Evolutionary conservation across 2,888 invertebrate genomes (phyloP), one percentile per base, ranked within the genome.

Genomic region (Drosophila tanythrix): DNA sequence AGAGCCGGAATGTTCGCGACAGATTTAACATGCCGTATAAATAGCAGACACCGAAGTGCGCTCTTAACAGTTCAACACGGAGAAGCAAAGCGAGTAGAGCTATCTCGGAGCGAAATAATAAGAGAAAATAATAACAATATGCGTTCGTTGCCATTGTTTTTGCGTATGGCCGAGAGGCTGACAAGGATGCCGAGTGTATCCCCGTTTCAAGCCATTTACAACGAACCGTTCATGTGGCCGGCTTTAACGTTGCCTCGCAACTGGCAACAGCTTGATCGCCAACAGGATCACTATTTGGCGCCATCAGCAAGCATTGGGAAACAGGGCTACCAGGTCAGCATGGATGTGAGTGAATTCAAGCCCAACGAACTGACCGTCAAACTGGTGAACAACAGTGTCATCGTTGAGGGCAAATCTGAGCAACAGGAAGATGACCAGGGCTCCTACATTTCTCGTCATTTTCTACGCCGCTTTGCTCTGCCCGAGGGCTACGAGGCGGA

Each of bases 281-380:
- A 66, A 73, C 88, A 88, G 64, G 80, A 88, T n/a, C 76, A 71
- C 40, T 48, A 76, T 10, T 74, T 70, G 5, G 56, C 71, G 0
- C 63, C 77, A 6, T 59, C 75, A 3, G 74, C 79, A 2, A 86
- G 81, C 2, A 79, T 94, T 29, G 95, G 95, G 86, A 95, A 95
- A 8, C 95, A 96, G 79, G 95, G 95, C 71, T 96, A 96, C 70
- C 95, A 96, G 88, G 95, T 96, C 21, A 95, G 94, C 76, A 93
- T 97, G 79, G 97, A 97, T 89, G 96, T 97, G 0, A 95, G 96
- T 88, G 96, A 97, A 80, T 97, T 96, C 88, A 93, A 94, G n/a
- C 97, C 97, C 0, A 95, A 96, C 35, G 97, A 97, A 91, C 95
- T 97, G 56, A 94, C 94, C 1, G 97, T 97, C 35, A 97, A 96